Percentiles rank a stretch among this genome's conserved stretches.
phyloP scores from a whole-genome alignment of 2,113 vertebrate genomes.

The Petroica traversi region DNA sequence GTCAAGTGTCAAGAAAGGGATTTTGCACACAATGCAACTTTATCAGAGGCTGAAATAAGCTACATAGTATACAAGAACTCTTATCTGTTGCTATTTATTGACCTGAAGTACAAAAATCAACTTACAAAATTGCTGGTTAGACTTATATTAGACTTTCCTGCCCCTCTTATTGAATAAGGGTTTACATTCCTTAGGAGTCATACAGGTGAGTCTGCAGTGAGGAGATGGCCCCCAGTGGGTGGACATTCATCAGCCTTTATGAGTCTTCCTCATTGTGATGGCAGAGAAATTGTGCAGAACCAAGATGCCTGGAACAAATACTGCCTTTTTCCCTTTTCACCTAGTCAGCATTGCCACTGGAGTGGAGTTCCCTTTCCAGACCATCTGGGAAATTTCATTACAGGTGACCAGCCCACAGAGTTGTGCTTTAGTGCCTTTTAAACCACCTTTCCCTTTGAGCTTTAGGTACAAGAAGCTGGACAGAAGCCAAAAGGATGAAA shows the following conservation, averaged over 20 bases:
- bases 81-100: not conserved
- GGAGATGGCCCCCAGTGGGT: not conserved
- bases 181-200: not conserved
- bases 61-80: not conserved
- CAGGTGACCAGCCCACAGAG: not conserved
- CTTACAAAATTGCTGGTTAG: not conserved
- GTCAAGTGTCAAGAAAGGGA: constrained; percentile 2
- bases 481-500: not conserved
- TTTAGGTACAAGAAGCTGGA: not conserved
- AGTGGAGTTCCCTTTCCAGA: not conserved
- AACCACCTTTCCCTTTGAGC: not conserved
- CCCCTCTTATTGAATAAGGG: not conserved
- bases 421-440: not conserved
- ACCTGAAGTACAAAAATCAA: not conserved
- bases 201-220: not conserved
- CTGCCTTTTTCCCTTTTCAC: not conserved
- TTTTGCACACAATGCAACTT: not conserved
- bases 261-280: not conserved
- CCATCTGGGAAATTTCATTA: not conserved
- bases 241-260: not conserved
- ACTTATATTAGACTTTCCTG: not conserved
- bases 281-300: not conserved
- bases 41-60: not conserved
- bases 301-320: not conserved
- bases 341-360: not conserved